Base-by-base conservation (phyloP, 1,140 invertebrate species). In the Melanaphis sacchari region DNA sequence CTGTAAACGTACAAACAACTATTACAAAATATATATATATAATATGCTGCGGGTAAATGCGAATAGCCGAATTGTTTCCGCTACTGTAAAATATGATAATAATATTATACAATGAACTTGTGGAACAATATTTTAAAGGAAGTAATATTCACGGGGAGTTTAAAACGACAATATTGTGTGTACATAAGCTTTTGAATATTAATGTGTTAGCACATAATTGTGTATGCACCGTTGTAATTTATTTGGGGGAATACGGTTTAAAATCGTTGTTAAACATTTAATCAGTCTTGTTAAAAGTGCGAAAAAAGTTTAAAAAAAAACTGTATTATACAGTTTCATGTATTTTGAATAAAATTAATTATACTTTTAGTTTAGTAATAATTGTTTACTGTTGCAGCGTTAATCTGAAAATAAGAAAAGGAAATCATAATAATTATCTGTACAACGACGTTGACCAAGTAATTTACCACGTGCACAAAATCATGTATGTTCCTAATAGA, bases 181-280 rank as follows among this genome's bases (percentile, higher is more conserved):
- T 90, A 90, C 89, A 90, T 24, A 66, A 90, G 89, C 38, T 59
- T 90, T 66, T 90, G 54, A 90, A 90, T 90, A 90, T 90, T 90
- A 90, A 90, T 90, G 52, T 31, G 89, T 66, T 66, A 26, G 38
- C 89, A n/a, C 54, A 66, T 41, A 90, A 90, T 90, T 90, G 41
- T 59, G 54, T 90, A 66, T 41, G 89, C 89, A 41, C 52, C 52
- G 52, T 46, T 40, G 24, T 89, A 89, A 54, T 89, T 66, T 66
- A 66, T 90, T 90, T 66, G 52, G 38, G 52, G 38, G n/a, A 90
- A 41, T 18, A 40, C 88, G 9, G 88, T 90, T 41, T 22, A 66
- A 66, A 90, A 59, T 90, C 89, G 89, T 90, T 66, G 89, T 90
- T 36, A 40, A 90, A 90, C 89, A 41, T 90, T 90, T 59, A 90